These are phyloP conservation scores for Atta cephalotes DNA, from an alignment of 1,140 invertebrate species.

Conservation along the genomic window DNA sequence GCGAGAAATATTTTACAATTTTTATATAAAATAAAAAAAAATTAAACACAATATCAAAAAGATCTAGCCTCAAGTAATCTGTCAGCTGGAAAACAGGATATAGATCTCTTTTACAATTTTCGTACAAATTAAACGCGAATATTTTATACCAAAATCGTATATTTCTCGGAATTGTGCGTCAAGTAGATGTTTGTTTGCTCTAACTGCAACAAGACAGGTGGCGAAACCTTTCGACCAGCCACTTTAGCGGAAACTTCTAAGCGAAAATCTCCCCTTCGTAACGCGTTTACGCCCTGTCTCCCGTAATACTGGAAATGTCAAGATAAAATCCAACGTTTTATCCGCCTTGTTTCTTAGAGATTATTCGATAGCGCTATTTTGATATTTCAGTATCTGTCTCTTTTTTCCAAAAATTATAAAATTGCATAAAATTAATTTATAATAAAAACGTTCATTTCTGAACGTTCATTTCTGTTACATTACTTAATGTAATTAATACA, in stretches of 20 bases:
- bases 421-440: background rate
- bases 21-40: constrained; percentile 15
- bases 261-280: constrained; percentile 45
- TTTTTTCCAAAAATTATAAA: background rate
- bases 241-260: constrained; percentile 50
- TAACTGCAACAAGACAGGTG: constrained; percentile 42
- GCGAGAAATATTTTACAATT: constrained; percentile 1
- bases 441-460: background rate
- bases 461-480: too few species aligned
- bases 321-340: constrained; percentile 41
- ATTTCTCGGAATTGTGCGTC: constrained; percentile 29
- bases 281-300: constrained; percentile 53
- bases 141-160: background rate
- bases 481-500: background rate
- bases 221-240: constrained; percentile 44
- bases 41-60: background rate
- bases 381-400: background rate
- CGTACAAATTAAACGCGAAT: constrained; percentile 19
- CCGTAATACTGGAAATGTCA: constrained; percentile 41
- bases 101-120: background rate
- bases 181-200: constrained; percentile 32
- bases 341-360: constrained; percentile 13
- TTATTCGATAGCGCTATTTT: constrained; percentile 12
- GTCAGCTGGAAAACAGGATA: background rate
- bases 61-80: background rate